These are phyloP conservation scores for Clarias laeviceps DNA, from an alignment of 2,797 vertebrate genomes.

Conservation along the genomic window DNA sequence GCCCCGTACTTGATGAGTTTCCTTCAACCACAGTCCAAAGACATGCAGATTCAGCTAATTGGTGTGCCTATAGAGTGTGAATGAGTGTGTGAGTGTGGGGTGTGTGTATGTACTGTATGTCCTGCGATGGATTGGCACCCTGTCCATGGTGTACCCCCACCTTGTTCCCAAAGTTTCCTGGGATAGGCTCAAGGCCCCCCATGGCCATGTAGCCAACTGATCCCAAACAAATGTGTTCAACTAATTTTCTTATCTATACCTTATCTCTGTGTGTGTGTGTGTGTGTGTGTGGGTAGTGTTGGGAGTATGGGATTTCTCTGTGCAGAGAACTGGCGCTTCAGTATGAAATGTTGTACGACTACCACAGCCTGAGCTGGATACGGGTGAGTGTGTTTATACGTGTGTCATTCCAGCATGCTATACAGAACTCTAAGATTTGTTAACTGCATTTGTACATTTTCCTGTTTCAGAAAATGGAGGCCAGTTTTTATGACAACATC, in stretches of 20 bases:
- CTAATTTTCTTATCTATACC: neutral
- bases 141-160: no score
- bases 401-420: neutral
- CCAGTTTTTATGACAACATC: constrained; percentile 97
- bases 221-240: neutral
- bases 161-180: no score
- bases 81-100: no score
- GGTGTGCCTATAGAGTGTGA: no score
- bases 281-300: constrained; percentile 79
- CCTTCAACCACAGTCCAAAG: no score
- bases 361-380: constrained; percentile 99
- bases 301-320: constrained; percentile 97
- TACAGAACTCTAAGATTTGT: neutral
- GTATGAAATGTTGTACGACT: constrained; percentile 96
- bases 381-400: constrained; percentile 79
- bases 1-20: no score
- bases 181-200: no score
- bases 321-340: constrained; percentile 96
- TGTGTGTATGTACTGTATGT: no score
- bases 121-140: no score
- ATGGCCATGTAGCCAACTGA: neutral
- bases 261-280: neutral
- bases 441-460: neutral
- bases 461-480: constrained; percentile 95
- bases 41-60: no score